Conservation (phyloP, 2,888 invertebrate genomes). For the Tetheella fluctuosa region DNA sequence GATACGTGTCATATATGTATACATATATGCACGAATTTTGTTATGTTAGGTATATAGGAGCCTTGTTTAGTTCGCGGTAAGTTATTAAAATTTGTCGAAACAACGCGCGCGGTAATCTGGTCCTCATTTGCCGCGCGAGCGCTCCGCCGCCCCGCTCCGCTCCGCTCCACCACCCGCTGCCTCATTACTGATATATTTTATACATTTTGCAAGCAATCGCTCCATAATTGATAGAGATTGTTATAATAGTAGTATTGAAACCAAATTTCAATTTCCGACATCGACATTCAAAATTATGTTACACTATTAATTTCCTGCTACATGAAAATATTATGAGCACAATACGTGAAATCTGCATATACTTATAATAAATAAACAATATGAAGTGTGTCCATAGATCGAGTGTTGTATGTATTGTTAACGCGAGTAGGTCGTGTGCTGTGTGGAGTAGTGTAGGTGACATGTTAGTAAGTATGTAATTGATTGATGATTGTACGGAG, state of each 20-base stretch:
- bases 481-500: constrained; percentile 22
- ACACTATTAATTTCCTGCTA: neutral
- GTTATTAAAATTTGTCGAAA: constrained; percentile 34
- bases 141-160: constrained; percentile 10
- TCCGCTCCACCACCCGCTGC: constrained; percentile 21
- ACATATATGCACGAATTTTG: too few species aligned
- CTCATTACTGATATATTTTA: constrained; percentile 19
- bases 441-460: constrained; percentile 10
- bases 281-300: constrained; percentile 4
- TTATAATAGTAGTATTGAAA: constrained; percentile 3
- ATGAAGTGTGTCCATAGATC: neutral
- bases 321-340: neutral
- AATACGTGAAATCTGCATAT: neutral
- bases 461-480: constrained; percentile 19
- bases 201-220: constrained; percentile 23
- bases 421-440: neutral
- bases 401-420: neutral
- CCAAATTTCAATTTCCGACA: neutral
- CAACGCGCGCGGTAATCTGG: constrained; percentile 29
- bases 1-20: too few species aligned
- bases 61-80: constrained; percentile 18
- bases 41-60: too few species aligned
- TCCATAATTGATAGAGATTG: constrained; percentile 19
- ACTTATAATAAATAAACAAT: too few species aligned
- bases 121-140: constrained; percentile 34